Conservation (phyloP, 2,113 vertebrate genomes). For the Hyla sarda region DNA sequence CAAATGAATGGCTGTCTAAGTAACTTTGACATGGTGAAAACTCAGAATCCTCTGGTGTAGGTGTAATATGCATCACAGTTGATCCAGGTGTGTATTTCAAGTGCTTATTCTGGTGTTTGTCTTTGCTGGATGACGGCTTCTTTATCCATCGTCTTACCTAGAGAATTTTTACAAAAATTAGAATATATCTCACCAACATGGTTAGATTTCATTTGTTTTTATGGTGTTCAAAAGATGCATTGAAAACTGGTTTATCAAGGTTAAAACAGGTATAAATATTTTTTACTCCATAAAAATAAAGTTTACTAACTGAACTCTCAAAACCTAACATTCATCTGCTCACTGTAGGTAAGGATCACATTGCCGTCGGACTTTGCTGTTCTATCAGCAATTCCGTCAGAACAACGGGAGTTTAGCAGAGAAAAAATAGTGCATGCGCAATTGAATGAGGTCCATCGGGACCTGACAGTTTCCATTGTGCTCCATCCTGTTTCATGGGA, state of each 20-base stretch:
- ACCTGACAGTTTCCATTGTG: no score
- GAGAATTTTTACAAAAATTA: neutral
- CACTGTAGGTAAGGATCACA: no score
- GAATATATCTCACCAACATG: neutral
- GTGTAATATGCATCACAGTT: constrained; percentile 74
- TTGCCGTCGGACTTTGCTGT: no score
- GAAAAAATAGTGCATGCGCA: no score
- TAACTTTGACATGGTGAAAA: constrained; percentile 78
- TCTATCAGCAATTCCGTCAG: no score
- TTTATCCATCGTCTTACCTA: constrained; percentile 96
- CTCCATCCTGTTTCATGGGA: no score
- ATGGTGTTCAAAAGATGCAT: neutral
- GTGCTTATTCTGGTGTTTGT: constrained; percentile 82
- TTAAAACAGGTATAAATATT: neutral
- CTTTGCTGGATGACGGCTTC: constrained; percentile 85
- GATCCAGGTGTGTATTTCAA: constrained; percentile 79
- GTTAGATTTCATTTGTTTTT: neutral
- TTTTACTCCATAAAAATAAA: no score
- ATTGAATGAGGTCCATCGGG: no score
- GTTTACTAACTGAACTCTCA: no score
- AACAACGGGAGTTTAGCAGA: no score
- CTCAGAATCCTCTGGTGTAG: constrained; percentile 80
- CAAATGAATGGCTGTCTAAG: constrained; percentile 77
- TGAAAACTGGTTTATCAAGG: neutral
- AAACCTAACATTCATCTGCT: no score